Conservation (phyloP, 1,140 invertebrate species). For the Drosophila prosaltans region DNA sequence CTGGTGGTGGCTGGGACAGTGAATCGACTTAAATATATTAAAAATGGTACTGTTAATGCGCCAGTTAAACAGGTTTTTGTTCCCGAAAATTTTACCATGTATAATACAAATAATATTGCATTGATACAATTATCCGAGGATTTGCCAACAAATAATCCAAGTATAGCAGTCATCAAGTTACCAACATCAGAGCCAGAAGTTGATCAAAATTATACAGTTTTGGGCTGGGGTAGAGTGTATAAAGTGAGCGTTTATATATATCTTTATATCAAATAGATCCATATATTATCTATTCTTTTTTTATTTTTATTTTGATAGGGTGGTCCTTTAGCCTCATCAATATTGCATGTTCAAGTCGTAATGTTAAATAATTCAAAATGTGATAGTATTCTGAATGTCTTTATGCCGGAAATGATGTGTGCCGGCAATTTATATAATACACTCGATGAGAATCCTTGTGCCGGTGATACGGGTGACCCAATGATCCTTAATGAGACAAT, state of each 20-base stretch:
- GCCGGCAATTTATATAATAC: slow-evolving; percentile 41
- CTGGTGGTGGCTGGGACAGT: slow-evolving; percentile 48
- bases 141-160: slow-evolving; percentile 32
- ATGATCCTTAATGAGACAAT: slow-evolving; percentile 39
- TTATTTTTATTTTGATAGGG: slow-evolving; percentile 18
- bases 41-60: neutral
- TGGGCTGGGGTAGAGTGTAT: slow-evolving; percentile 58
- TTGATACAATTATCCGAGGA: slow-evolving; percentile 17
- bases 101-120: slow-evolving; percentile 60
- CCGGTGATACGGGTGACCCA: slow-evolving; percentile 50
- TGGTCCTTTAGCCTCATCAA: slow-evolving; percentile 35
- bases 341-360: slow-evolving; percentile 46
- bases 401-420: slow-evolving; percentile 57
- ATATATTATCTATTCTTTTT: neutral
- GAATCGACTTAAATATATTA: slow-evolving; percentile 28
- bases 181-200: slow-evolving; percentile 28
- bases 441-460: slow-evolving; percentile 49
- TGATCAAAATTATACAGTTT: slow-evolving; percentile 30
- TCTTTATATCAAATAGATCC: too few relatives aligned
- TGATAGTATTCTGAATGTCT: slow-evolving; percentile 15
- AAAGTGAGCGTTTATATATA: slow-evolving; percentile 12
- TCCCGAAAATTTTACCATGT: slow-evolving; percentile 36
- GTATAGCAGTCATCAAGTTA: slow-evolving; percentile 34
- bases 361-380: slow-evolving; percentile 27
- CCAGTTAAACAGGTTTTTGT: slow-evolving; percentile 46